These are phyloP conservation scores for Babylonia areolata DNA, from an alignment of 1,140 invertebrate genomes.

Conservation along the genomic window DNA sequence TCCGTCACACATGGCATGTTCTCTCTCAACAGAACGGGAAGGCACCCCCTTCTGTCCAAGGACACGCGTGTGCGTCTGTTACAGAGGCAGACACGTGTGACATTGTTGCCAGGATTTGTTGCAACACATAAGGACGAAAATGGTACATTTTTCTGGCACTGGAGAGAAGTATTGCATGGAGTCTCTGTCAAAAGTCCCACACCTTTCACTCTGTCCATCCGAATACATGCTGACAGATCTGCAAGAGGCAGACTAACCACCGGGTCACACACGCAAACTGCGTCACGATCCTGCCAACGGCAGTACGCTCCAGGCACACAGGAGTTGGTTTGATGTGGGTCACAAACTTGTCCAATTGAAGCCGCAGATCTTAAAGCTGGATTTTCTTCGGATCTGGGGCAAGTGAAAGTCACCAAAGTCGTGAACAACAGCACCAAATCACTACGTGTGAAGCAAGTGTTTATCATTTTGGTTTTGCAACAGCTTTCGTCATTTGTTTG, in stretches of 20 bases:
- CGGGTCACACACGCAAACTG: neutral
- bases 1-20: neutral
- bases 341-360: neutral
- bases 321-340: neutral
- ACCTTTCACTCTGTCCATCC: neutral
- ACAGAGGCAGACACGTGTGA: neutral
- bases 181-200: neutral
- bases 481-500: neutral
- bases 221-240: neutral
- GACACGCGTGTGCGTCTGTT: neutral
- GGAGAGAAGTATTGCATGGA: neutral
- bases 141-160: neutral
- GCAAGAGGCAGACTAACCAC: neutral
- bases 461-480: neutral
- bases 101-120: neutral
- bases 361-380: neutral
- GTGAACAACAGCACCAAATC: neutral
- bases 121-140: neutral
- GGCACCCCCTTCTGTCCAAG: neutral
- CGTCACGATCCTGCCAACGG: neutral
- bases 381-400: neutral
- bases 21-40: neutral
- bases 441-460: neutral
- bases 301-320: neutral
- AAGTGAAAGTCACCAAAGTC: neutral